Evolutionary conservation across 2,888 invertebrate genomes (phyloP).

Genomic region (Drosophila sordidula): DNA sequence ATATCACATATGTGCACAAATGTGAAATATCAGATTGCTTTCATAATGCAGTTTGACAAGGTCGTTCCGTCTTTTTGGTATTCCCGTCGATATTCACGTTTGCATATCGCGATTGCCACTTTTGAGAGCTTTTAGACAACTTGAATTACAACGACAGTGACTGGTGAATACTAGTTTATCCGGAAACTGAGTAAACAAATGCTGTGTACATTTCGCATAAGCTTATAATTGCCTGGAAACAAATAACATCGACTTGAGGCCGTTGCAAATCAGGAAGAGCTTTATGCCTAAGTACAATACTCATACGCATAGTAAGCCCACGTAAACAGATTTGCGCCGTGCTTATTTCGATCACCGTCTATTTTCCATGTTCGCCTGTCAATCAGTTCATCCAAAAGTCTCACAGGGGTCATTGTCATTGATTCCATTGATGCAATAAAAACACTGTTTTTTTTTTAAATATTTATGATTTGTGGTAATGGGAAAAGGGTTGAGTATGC

Average conservation of each 20-base stretch:
- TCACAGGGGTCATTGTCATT: slow-evolving; percentile 49
- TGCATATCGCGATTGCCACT: slow-evolving; percentile 17
- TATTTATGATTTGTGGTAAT: too few species aligned
- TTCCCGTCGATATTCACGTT: slow-evolving; percentile 17
- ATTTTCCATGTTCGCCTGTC: slow-evolving; percentile 47
- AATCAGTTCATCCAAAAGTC: slow-evolving; percentile 54
- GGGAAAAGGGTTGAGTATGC: too few species aligned
- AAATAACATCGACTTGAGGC: slow-evolving; percentile 15
- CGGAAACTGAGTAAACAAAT: slow-evolving; percentile 24
- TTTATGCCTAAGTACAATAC: slow-evolving; percentile 8
- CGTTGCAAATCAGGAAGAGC: slow-evolving; percentile 40
- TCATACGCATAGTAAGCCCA: background rate
- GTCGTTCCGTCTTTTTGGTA: slow-evolving; percentile 10
- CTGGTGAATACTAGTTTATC: slow-evolving; percentile 27
- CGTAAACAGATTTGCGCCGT: background rate
- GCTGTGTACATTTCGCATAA: slow-evolving; percentile 16
- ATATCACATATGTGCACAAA: slow-evolving; percentile 15
- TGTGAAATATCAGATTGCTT: slow-evolving; percentile 21
- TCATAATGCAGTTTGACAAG: slow-evolving; percentile 23
- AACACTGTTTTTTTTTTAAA: too few species aligned
- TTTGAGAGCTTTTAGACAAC: slow-evolving; percentile 10
- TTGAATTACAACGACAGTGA: slow-evolving; percentile 6
- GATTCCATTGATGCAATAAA: background rate
- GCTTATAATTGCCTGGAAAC: slow-evolving; percentile 21
- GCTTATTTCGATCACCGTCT: slow-evolving; percentile 35